phyloP scores from a whole-genome alignment of 2,888 invertebrate genomes.

The Laothoe populi region DNA sequence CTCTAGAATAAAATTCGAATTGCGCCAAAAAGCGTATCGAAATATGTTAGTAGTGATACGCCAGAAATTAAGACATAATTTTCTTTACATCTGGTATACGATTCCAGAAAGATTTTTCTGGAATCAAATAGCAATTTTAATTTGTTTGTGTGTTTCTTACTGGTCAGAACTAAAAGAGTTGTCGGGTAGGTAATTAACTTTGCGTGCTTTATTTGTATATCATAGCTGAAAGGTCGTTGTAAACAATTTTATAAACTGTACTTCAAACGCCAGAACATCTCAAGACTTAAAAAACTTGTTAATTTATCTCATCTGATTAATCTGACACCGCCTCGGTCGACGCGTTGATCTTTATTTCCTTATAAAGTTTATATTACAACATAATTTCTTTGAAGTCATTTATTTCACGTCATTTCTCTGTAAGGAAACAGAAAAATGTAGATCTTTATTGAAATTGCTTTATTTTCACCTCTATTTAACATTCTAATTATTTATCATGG shows the following conservation, averaged over 20 bases:
- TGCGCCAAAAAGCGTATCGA: neutral
- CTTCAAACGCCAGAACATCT: neutral
- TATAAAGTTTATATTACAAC: neutral
- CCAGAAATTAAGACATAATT: neutral
- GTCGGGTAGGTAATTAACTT: neutral
- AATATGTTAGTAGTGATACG: neutral
- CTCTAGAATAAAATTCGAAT: neutral
- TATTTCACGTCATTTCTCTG: neutral
- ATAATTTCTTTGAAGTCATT: neutral
- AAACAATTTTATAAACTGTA: neutral
- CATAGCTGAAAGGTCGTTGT: neutral
- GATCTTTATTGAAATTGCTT: neutral
- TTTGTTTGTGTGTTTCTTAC: neutral
- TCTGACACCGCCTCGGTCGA: neutral
- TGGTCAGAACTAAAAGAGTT: too few relatives aligned
- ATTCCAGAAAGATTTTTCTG: neutral
- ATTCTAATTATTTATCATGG: too few relatives aligned
- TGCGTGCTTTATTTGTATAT: neutral
- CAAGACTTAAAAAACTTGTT: conserved; percentile 4
- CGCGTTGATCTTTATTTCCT: neutral
- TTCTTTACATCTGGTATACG: neutral
- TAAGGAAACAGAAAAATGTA: neutral
- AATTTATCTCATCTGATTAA: conserved; percentile 5
- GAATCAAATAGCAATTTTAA: neutral
- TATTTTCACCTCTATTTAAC: neutral